phyloP scores from a whole-genome alignment of 2,888 invertebrate genomes.

The Clostera curtula region DNA sequence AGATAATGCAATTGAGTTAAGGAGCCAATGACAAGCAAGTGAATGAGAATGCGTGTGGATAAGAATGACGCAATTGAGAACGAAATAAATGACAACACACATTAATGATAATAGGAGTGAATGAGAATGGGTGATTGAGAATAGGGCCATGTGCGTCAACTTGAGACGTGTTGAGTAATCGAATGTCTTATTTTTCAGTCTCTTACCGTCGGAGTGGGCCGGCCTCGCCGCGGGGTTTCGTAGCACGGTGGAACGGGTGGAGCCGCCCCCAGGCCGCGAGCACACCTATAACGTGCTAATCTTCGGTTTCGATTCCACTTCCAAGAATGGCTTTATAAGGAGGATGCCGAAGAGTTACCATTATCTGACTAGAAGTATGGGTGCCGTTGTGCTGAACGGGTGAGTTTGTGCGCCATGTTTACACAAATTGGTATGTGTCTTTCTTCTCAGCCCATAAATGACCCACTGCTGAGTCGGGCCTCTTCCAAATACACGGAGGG shows the following conservation, averaged over 20 bases:
- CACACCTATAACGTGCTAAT: slow-evolving; percentile 80
- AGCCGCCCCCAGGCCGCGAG: slow-evolving; percentile 20
- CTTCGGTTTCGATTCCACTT: slow-evolving; percentile 92
- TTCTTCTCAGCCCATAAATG: too few species aligned
- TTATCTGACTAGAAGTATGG: slow-evolving; percentile 73
- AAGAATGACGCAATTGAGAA: too few species aligned
- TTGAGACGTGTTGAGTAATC: too few species aligned
- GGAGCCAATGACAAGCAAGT: too few species aligned
- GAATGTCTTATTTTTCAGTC: slow-evolving; percentile 19
- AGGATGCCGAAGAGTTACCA: slow-evolving; percentile 85
- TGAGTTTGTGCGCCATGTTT: slow-evolving; percentile 7
- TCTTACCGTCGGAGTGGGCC: slow-evolving; percentile 36
- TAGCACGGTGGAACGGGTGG: slow-evolving; percentile 13
- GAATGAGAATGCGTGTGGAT: too few species aligned
- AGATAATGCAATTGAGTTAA: too few species aligned
- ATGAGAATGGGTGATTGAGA: too few species aligned
- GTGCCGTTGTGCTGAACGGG: slow-evolving; percentile 22
- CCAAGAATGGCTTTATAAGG: slow-evolving; percentile 86
- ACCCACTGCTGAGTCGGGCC: too few species aligned
- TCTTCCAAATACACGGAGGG: not conserved
- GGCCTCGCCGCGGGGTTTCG: slow-evolving; percentile 45
- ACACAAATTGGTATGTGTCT: not conserved
- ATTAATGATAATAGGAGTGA: too few species aligned
- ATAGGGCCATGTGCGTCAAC: too few species aligned
- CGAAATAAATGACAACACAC: too few species aligned